Evolutionary conservation across 2,888 invertebrate species (phyloP).

Genomic region (Caenorhabditis sp.): DNA sequence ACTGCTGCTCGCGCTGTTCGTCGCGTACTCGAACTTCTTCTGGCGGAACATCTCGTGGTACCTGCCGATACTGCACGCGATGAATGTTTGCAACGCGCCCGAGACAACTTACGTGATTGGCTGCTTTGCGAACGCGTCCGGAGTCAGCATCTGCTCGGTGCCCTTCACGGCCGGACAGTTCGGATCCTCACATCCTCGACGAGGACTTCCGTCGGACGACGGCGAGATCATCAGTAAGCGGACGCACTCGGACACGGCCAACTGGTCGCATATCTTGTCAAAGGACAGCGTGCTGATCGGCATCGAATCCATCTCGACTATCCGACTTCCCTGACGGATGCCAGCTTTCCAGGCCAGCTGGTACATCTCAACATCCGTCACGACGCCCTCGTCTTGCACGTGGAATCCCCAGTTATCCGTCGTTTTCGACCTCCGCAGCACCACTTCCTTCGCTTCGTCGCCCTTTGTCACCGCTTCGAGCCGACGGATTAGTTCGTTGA

Average conservation of each 20-base stretch:
- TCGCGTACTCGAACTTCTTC: slow-evolving; percentile 72
- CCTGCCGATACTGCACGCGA: slow-evolving; percentile 48
- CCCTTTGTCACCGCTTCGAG: slow-evolving; percentile 86
- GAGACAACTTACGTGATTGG: slow-evolving; percentile 69
- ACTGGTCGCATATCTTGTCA: slow-evolving; percentile 72
- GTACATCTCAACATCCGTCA: slow-evolving; percentile 89
- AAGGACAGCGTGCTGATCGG: slow-evolving; percentile 71
- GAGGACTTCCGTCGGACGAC: slow-evolving; percentile 73
- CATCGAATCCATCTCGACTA: slow-evolving; percentile 84
- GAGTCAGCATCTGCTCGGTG: slow-evolving; percentile 74
- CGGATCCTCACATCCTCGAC: slow-evolving; percentile 74
- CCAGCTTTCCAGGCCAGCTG: slow-evolving; percentile 85
- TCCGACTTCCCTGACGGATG: slow-evolving; percentile 89
- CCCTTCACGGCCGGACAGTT: slow-evolving; percentile 77
- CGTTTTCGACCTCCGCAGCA: slow-evolving; percentile 68
- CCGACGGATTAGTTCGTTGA: slow-evolving; percentile 87
- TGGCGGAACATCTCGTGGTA: slow-evolving; percentile 77
- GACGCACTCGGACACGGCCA: slow-evolving; percentile 70
- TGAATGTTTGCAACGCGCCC: slow-evolving; percentile 19
- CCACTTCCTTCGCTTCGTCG: slow-evolving; percentile 83
- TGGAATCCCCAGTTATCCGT: slow-evolving; percentile 76
- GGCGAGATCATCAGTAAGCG: slow-evolving; percentile 74
- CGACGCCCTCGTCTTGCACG: slow-evolving; percentile 84
- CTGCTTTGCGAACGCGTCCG: slow-evolving; percentile 77
- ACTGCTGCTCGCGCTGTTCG: slow-evolving; percentile 70